Conservation (phyloP, 2,888 invertebrate genomes). For the Andrena trimmerana region DNA sequence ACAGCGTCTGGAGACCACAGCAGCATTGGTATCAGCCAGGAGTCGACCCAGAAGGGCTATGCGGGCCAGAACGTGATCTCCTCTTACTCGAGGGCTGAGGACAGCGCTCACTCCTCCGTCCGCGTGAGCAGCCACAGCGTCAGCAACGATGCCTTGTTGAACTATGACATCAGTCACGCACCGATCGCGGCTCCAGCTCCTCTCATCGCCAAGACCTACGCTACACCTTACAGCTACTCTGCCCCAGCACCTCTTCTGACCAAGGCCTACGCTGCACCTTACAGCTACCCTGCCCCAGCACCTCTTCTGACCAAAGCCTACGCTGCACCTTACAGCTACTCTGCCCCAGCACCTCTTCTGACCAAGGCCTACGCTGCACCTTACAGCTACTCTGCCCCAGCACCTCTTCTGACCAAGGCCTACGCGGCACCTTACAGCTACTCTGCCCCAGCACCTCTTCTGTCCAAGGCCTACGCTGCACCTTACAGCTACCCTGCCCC, state of each 20-base stretch:
- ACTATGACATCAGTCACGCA: slow-evolving; percentile 62
- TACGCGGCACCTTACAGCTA: slow-evolving; percentile 41
- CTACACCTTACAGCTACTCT: slow-evolving; percentile 51
- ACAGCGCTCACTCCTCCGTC: slow-evolving; percentile 77
- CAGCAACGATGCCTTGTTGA: slow-evolving; percentile 73
- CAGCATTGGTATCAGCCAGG: slow-evolving; percentile 77
- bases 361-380: slow-evolving; percentile 37
- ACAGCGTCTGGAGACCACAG: slow-evolving; percentile 74
- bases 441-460: slow-evolving; percentile 47
- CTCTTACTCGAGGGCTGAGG: slow-evolving; percentile 75
- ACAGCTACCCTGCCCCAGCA: slow-evolving; percentile 16
- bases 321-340: slow-evolving; percentile 35
- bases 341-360: slow-evolving; percentile 28
- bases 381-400: neutral
- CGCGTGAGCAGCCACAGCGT: slow-evolving; percentile 76
- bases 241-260: slow-evolving; percentile 18
- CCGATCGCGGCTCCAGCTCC: slow-evolving; percentile 47
- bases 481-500: slow-evolving; percentile 17
- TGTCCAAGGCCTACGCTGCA: slow-evolving; percentile 57
- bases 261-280: slow-evolving; percentile 56
- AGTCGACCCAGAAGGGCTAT: slow-evolving; percentile 79
- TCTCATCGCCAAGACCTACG: slow-evolving; percentile 56
- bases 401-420: slow-evolving; percentile 27
- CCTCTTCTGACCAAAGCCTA: slow-evolving; percentile 30
- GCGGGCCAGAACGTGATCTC: slow-evolving; percentile 79